Percentiles rank a stretch among this genome's conserved stretches.
Evolutionary conservation across 2,113 vertebrate genomes (phyloP).

Genomic region (Sus scrofa): DNA sequence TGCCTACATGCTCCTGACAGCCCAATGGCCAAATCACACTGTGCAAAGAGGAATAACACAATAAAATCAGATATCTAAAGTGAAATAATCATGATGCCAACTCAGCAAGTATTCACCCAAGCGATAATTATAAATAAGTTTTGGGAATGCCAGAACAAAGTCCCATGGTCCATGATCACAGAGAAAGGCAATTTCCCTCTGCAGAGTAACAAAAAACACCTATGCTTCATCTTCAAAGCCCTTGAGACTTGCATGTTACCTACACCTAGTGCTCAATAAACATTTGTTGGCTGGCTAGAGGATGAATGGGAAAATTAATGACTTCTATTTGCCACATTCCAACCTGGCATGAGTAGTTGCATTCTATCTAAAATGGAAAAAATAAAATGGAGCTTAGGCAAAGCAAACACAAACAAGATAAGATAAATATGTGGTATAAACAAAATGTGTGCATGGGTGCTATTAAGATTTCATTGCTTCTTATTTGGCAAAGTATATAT

Average conservation of each 20-base stretch:
- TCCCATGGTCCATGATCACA: not conserved
- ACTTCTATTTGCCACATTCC: slow-evolving; percentile 46
- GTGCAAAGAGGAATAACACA: not conserved
- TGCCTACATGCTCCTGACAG: not conserved
- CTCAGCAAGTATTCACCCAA: slow-evolving; percentile 27
- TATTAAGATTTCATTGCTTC: slow-evolving; percentile 67
- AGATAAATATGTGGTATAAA: slow-evolving; percentile 67
- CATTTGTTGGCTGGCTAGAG: not conserved
- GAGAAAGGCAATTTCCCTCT: slow-evolving; percentile 25
- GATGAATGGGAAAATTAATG: slow-evolving; percentile 27
- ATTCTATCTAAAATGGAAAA: slow-evolving; percentile 57
- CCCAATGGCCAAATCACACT: not conserved
- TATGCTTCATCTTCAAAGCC: not conserved
- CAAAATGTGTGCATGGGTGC: slow-evolving; percentile 57
- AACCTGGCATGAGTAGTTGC: not conserved
- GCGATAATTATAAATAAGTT: slow-evolving; percentile 33
- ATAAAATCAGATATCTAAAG: not conserved
- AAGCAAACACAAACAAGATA: slow-evolving; percentile 61
- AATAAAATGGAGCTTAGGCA: slow-evolving; percentile 35
- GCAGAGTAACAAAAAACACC: not conserved
- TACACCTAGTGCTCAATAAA: not conserved
- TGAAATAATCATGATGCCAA: not conserved
- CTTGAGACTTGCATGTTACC: not conserved
- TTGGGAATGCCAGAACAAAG: slow-evolving; percentile 19
- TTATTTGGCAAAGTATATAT: slow-evolving; percentile 60